Conservation (phyloP, 2,113 vertebrate genomes). For the Rousettus leschenaultii region DNA sequence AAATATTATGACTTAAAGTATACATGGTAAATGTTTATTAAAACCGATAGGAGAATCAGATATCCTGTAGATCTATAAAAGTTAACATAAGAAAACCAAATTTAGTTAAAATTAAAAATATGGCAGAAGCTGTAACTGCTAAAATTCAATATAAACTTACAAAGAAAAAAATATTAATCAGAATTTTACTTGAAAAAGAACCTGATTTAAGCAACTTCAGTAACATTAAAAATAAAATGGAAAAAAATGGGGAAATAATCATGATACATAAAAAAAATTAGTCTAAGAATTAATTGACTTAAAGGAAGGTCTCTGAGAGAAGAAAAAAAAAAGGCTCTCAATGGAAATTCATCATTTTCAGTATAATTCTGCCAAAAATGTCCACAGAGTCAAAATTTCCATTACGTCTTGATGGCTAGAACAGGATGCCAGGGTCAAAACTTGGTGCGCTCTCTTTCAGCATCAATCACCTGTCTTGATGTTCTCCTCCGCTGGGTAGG, state of each 20-base stretch:
- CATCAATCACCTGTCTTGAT: background rate
- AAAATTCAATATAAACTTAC: background rate
- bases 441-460: background rate
- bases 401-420: background rate
- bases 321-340: background rate
- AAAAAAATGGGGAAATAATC: background rate
- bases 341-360: background rate
- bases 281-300: background rate
- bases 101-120: background rate
- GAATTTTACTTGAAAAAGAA: slow-evolving; percentile 1
- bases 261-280: background rate
- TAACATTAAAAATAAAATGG: background rate
- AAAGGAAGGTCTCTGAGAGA: background rate
- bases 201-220: background rate
- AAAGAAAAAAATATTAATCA: background rate
- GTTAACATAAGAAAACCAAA: background rate
- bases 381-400: background rate
- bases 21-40: background rate
- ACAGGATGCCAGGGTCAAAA: background rate
- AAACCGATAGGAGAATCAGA: background rate
- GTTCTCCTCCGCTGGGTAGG: background rate
- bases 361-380: background rate
- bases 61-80: background rate
- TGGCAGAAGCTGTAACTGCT: background rate
- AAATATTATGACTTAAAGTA: background rate